Evolutionary conservation across 2,113 vertebrate species (phyloP), one percentile per base, ranked within the genome.

Genomic region (Heliornis fulica): DNA sequence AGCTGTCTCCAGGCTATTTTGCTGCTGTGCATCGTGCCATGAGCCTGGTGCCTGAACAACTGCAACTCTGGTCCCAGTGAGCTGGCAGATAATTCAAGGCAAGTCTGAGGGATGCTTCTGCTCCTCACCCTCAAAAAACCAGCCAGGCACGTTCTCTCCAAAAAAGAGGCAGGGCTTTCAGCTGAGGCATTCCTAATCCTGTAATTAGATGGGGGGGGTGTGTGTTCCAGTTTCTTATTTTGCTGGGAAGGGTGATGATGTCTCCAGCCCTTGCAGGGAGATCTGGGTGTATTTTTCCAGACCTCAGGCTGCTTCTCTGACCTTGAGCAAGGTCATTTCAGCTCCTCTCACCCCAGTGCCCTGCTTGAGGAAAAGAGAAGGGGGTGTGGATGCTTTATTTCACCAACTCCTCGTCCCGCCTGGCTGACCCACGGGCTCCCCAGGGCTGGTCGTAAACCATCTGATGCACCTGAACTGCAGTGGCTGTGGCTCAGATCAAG

Each of bases 151-250:
- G 9, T 43, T 48, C 68, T 34, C 15, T 38, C 41, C 25, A 56
- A 75, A 51, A 45, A n/a, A 36, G 17, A 83, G 63, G 18, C 8
- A 5, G 15, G 1, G 2, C 38, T 85, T 93, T 16, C 50, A 74
- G 60, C 64, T 26, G 11, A 81, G 65, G 41, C 41, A 61, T 72
- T 61, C 78, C 87, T 65, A 71, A 51, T 71, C 81, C 51, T 53
- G 36, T 76, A 76, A 82, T 92, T 43, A 79, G 53, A 60, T 68
- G 68, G 51, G 51, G 2, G n/a, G n/a, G n/a, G n/a, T n/a, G n/a
- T 74, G 93, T 90, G 91, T 71, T 68, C 70, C 93, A 48, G 19
- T 63, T 82, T 31, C 43, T 76, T 43, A 13, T 90, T 95, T 91
- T 90, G 48, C 77, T 56, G n/a, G 78, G 57, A 85, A 69, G 66